Evolutionary conservation across 2,797 vertebrate genomes (phyloP).

Genomic region (Typhlichthys eigenmanni): DNA sequence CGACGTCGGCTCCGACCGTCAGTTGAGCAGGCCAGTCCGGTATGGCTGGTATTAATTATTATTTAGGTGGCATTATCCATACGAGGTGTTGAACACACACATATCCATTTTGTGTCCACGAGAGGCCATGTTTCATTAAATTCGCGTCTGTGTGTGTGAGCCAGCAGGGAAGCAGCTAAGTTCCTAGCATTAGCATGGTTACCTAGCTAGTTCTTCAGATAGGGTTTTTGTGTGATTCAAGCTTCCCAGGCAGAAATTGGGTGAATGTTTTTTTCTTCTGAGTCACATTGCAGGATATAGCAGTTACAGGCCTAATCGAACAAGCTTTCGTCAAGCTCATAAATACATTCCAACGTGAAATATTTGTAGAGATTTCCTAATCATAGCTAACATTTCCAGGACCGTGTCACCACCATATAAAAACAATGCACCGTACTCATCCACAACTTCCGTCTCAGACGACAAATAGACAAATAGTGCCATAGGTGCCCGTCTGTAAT

Average conservation of each 20-base stretch:
- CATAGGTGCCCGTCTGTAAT: neutral
- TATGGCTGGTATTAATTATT: neutral
- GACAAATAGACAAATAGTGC: constrained; percentile 11
- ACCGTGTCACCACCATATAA: constrained; percentile 26
- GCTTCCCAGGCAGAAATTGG: neutral
- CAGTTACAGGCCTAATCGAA: neutral
- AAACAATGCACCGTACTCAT: constrained; percentile 2
- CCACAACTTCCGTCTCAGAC: constrained; percentile 10
- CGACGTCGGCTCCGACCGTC: constrained; percentile 25
- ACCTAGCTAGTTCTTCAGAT: neutral
- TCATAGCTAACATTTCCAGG: neutral
- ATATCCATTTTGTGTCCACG: neutral
- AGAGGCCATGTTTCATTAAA: constrained; percentile 22
- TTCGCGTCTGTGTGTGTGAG: constrained; percentile 52
- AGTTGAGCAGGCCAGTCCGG: neutral
- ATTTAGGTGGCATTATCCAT: neutral
- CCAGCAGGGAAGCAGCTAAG: constrained; percentile 40
- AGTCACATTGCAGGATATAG: neutral
- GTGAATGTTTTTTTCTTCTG: neutral
- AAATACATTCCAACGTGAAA: neutral
- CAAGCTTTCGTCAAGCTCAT: neutral
- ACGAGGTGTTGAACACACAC: neutral
- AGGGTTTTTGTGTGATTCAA: neutral
- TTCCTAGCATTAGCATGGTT: constrained; percentile 45
- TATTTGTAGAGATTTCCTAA: neutral